A percentile compares a stretch with the other conserved stretches of the same genome.
Evolutionary conservation across 23 tunicate species (phyloP).

Genomic region (Halocynthia roretzi): DNA sequence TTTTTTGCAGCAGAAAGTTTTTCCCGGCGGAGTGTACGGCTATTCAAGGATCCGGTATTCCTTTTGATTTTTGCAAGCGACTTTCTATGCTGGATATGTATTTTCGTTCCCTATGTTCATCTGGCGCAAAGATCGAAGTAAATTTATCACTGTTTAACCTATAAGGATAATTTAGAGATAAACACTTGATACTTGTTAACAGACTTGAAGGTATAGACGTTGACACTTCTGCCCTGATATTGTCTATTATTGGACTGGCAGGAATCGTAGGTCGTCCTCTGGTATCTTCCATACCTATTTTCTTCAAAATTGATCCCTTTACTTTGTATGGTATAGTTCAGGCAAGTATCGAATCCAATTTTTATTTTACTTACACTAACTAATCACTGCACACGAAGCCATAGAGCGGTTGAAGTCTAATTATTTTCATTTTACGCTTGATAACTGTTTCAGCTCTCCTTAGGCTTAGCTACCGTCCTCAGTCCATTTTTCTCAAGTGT

Average conservation of each 20-base stretch:
- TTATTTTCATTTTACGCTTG: background rate
- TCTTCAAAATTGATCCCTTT: background rate
- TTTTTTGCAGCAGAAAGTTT: background rate
- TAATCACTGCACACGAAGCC: background rate
- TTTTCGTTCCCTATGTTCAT: slow-evolving; percentile 57
- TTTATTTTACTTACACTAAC: background rate
- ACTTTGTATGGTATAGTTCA: background rate
- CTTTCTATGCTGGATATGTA: slow-evolving; percentile 29
- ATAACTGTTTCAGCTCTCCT: slow-evolving; percentile 7
- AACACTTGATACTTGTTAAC: too few relatives aligned
- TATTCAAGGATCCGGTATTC: slow-evolving; percentile 29
- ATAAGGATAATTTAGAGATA: too few relatives aligned
- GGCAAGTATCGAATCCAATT: background rate
- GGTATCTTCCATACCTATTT: slow-evolving; percentile 15
- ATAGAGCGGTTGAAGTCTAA: background rate
- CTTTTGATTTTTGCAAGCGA: slow-evolving; percentile 19
- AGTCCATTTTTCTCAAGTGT: slow-evolving; percentile 24
- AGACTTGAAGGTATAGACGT: too few relatives aligned
- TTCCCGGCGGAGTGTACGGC: background rate
- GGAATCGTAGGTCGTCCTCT: background rate
- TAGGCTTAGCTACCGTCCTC: slow-evolving; percentile 12
- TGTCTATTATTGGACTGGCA: too few relatives aligned
- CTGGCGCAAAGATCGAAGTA: slow-evolving; percentile 45
- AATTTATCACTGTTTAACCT: too few relatives aligned
- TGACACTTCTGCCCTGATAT: too few relatives aligned